Evolutionary conservation across 1,140 invertebrate species (phyloP), one percentile per base, ranked within the genome.

Genomic region (Scaptomyza hsui): DNA sequence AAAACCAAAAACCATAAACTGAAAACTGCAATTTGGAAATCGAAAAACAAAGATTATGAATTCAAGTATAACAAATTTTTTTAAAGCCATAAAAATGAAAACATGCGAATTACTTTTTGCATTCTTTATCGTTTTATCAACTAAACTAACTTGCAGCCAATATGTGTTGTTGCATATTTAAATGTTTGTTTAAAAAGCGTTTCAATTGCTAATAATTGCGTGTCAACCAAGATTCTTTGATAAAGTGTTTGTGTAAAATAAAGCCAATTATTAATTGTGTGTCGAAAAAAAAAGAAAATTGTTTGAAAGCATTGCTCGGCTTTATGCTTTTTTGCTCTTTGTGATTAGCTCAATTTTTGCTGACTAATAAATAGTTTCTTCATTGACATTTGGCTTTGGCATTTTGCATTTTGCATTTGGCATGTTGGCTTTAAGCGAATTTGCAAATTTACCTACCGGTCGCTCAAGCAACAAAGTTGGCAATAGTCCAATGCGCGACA

Each of bases 371-470:
- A 68, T 49, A 24, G 37, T 24, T 48, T 45, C 32, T 62, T 56
- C 13, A 32, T 52, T 48, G 44, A n/a, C 26, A 52, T 64, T 64
- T 42, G 19, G 44, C 19, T 26, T 55, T 85, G 80, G 62, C 75
- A 72, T 75, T 48, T 57, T n/a, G n/a, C n/a, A n/a, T 24, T 55
- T 86, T 76, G 62, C 76, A 73, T 76, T 51, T 60, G 24, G 35
- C 37, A 42, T 76, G 73, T 75, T 60, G 47, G 79, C 61, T 79
- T 71, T 21, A 67, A 65, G 68, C 68, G 71, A 57, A 47, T 67
- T 75, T 65, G 69, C 65, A 63, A 79, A 79, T 89, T 88, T 88
- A 88, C 83, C 83, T 88, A 88, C 83, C 83, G 75, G 72, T 78
- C 52, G 64, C 67, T 76, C 75, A 89, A 75, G 69, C 72, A 78